Evolutionary conservation across 2,113 vertebrate genomes (phyloP).

Genomic region (Tetrax tetrax): DNA sequence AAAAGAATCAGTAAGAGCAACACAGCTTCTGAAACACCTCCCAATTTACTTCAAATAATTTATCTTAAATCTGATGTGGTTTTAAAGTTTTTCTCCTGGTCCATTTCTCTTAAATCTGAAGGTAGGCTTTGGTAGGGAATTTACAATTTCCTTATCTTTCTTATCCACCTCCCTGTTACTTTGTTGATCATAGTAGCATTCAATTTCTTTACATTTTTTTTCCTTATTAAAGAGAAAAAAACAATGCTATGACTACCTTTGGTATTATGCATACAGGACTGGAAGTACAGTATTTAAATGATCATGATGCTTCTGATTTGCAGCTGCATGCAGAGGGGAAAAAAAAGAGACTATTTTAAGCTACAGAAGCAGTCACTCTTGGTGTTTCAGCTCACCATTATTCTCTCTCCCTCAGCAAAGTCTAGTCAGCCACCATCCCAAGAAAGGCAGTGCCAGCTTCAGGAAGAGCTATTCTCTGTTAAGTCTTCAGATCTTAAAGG

Average conservation of each 20-base stretch:
- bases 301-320: constrained; percentile 14
- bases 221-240: constrained; percentile 1
- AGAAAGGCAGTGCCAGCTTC: constrained; percentile 26
- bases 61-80: too few species aligned
- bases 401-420: not conserved
- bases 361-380: not conserved
- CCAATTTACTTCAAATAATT: not conserved
- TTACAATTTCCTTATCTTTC: not conserved
- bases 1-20: not conserved
- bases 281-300: constrained; percentile 32
- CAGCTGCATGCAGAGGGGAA: not conserved
- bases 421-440: constrained; percentile 15
- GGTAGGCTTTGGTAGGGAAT: not conserved
- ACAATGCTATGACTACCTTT: not conserved
- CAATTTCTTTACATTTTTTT: not conserved
- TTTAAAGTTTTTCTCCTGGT: not conserved
- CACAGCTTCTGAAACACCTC: not conserved
- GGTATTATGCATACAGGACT: not conserved
- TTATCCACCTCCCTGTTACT: not conserved
- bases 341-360: not conserved
- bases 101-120: not conserved
- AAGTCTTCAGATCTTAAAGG: constrained; percentile 61
- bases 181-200: not conserved
- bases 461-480: constrained; percentile 6
- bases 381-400: constrained; percentile 8